Evolutionary conservation across 2,888 invertebrate genomes (phyloP).

Genomic region (Bruchidius siliquastri): DNA sequence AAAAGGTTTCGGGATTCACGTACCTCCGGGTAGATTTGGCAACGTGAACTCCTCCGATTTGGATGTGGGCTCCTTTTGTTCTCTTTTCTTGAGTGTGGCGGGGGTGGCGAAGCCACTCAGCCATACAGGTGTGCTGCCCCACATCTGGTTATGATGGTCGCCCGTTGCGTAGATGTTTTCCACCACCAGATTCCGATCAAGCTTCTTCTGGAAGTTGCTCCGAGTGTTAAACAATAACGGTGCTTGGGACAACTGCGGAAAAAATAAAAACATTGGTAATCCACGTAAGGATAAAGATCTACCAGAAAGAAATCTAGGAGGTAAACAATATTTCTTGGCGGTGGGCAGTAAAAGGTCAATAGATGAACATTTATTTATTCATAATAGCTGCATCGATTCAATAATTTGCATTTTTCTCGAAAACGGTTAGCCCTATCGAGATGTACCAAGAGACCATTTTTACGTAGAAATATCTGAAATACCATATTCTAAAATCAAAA

Average conservation of each 20-base stretch:
- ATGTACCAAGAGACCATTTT: no score
- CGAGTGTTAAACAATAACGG: conserved; percentile 34
- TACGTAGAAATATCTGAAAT: no score
- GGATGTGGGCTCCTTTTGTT: conserved; percentile 15
- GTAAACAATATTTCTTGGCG: no score
- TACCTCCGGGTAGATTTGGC: conserved; percentile 62
- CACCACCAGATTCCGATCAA: conserved; percentile 32
- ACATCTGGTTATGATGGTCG: conserved; percentile 19
- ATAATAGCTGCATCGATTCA: no score
- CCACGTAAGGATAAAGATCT: no score
- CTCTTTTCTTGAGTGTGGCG: conserved; percentile 27
- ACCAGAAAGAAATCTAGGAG: no score
- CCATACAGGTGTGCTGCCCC: conserved; percentile 26
- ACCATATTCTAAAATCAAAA: no score
- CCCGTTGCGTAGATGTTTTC: conserved; percentile 33
- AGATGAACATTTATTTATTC: no score
- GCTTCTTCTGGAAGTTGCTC: conserved; percentile 36
- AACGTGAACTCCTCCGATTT: conserved; percentile 52
- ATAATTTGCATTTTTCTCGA: no score
- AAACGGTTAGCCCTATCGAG: no score
- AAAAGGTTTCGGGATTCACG: no score
- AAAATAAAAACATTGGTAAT: not conserved
- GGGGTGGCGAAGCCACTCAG: conserved; percentile 23
- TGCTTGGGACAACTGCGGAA: conserved; percentile 23
- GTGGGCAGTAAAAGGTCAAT: no score